Conservation (phyloP, 2,797 vertebrate genomes). For the Clarias laeviceps region DNA sequence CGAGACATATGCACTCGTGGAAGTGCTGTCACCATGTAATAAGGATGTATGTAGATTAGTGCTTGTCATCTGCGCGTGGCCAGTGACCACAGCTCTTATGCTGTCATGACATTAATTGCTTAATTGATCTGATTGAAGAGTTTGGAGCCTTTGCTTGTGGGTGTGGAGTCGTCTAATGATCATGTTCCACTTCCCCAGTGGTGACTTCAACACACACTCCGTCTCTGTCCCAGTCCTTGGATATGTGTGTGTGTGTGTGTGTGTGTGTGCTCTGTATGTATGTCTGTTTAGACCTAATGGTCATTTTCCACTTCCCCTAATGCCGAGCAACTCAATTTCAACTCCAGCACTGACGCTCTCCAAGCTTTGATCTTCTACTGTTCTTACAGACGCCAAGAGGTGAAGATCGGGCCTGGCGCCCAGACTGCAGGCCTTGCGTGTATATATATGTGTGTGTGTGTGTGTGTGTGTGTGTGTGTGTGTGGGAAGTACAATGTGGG, state of each 20-base stretch:
- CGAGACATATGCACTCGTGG: conserved; percentile 29
- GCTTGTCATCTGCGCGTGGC: conserved; percentile 76
- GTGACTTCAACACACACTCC: conserved; percentile 71
- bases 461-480: conserved; percentile 22
- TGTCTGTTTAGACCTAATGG: conserved; percentile 70
- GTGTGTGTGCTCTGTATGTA: conserved; percentile 35
- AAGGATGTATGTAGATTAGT: conserved; percentile 76
- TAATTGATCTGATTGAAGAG: conserved; percentile 83
- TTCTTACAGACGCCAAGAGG: conserved; percentile 43
- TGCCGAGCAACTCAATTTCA: conserved; percentile 73
- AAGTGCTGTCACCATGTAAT: conserved; percentile 51
- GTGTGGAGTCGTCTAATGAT: conserved; percentile 82
- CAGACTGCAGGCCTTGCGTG: conserved; percentile 34
- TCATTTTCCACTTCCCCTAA: conserved; percentile 80
- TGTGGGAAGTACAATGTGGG: conserved; percentile 71
- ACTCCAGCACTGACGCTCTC: conserved; percentile 39
- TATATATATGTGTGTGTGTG: conserved; percentile 13
- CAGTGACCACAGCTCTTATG: conserved; percentile 77
- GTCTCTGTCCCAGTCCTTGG: conserved; percentile 26
- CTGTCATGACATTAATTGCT: conserved; percentile 79
- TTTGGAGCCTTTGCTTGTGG: conserved; percentile 77
- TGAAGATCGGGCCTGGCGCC: conserved; percentile 45
- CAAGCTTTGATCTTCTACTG: conserved; percentile 54
- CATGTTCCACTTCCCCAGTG: conserved; percentile 79
- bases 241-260: conserved; percentile 34